A percentile compares a stretch with the other conserved stretches of the same genome.
phyloP scores from a whole-genome alignment of 2,113 vertebrate species.

The Cryptoleucopteryx plumbea region DNA sequence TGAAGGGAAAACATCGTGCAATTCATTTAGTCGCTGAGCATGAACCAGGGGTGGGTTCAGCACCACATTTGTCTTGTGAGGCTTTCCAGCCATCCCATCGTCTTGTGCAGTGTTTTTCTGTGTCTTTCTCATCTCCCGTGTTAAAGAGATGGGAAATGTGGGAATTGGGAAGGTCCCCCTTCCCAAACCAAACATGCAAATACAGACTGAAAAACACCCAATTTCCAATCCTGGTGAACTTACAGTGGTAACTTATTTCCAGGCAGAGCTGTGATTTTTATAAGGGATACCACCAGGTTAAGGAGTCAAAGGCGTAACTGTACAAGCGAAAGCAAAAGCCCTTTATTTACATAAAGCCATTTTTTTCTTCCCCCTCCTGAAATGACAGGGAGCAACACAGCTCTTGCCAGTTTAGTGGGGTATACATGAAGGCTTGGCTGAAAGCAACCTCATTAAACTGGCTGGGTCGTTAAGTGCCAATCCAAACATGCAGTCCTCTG shows the following conservation, averaged over 20 bases:
- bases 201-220: background rate
- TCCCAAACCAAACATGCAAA: background rate
- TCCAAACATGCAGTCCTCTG: conserved; percentile 23
- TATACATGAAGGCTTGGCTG: background rate
- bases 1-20: fast-evolving
- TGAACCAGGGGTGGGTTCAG: background rate
- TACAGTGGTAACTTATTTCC: background rate
- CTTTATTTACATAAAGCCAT: background rate
- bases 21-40: fast-evolving
- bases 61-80: background rate
- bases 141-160: background rate
- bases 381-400: background rate
- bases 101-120: background rate
- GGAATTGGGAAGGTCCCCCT: background rate
- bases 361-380: background rate
- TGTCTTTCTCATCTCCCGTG: background rate
- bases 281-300: background rate
- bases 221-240: background rate
- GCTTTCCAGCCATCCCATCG: background rate
- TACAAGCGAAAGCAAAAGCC: background rate
- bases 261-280: background rate
- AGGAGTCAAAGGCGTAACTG: background rate
- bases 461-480: background rate
- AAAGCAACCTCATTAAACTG: conserved; percentile 35
- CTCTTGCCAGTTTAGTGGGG: background rate